Percentiles rank a stretch among this genome's conserved stretches.
These are phyloP conservation scores for Platygyra sinensis DNA, from an alignment of 64 coral and sea anemone genomes.

Conservation along the genomic window DNA sequence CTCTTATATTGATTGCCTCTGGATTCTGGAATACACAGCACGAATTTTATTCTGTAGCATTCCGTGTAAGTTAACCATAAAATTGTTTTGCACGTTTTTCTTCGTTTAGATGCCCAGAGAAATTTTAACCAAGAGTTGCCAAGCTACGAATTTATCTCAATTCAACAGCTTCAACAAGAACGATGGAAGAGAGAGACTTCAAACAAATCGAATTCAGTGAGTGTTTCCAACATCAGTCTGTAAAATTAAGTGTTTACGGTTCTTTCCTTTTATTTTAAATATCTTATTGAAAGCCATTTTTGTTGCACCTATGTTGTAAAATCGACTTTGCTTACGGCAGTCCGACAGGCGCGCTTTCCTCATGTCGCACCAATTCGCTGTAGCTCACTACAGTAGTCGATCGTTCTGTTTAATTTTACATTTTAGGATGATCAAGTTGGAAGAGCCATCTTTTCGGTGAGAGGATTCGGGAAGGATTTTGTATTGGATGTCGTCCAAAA, in stretches of 20 bases:
- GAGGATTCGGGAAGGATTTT: conserved; percentile 40
- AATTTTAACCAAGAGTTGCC: background rate
- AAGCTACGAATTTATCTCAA: conserved; percentile 34
- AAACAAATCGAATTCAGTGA: conserved; percentile 16
- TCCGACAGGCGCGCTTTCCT: background rate
- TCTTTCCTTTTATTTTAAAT: background rate
- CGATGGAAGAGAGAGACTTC: conserved; percentile 5
- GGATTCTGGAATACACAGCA: background rate
- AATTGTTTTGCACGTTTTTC: background rate
- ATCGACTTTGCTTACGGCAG: background rate
- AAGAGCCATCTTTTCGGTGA: conserved; percentile 11
- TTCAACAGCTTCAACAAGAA: background rate
- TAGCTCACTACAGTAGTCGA: background rate
- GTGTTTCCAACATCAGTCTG: background rate
- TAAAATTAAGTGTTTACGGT: background rate
- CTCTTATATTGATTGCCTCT: background rate
- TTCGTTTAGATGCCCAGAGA: background rate
- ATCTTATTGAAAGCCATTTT: background rate
- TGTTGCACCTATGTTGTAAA: background rate
- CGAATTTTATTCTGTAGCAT: background rate
- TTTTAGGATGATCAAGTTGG: conserved; percentile 17
- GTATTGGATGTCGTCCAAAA: conserved; percentile 15
- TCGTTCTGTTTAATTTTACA: background rate
- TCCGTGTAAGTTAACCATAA: background rate
- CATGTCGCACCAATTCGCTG: background rate